Percentiles rank a stretch among this genome's conserved stretches.
Conservation (phyloP, 1,140 invertebrate species). For the Drosophila bocki region DNA sequence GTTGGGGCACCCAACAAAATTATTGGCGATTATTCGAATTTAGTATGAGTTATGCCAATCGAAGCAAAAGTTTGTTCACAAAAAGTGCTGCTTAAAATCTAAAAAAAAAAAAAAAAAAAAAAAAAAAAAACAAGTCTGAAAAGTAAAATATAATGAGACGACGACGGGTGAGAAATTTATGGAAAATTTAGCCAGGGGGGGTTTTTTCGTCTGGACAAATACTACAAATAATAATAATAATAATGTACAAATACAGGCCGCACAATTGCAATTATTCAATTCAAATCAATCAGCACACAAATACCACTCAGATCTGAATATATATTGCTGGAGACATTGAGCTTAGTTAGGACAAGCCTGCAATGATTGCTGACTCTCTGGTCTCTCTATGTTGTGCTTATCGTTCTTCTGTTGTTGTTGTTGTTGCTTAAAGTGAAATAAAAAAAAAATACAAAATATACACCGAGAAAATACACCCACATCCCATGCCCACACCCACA, state of each 20-base stretch:
- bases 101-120: too few relatives aligned
- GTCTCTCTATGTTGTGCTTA: constrained; percentile 20
- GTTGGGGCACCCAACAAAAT: constrained; percentile 9
- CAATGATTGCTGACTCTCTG: constrained; percentile 68
- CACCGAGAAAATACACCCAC: constrained; percentile 39
- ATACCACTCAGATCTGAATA: constrained; percentile 15
- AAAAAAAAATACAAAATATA: constrained; percentile 3
- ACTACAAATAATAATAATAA: constrained; percentile 28
- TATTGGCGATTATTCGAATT: constrained; percentile 68
- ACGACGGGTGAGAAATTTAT: constrained; percentile 42
- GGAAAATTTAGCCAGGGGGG: neutral
- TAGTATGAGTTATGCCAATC: constrained; percentile 74
- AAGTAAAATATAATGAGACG: constrained; percentile 15
- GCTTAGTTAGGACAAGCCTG: constrained; percentile 74
- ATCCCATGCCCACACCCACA: constrained; percentile 9
- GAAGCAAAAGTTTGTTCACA: constrained; percentile 44
- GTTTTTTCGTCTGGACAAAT: constrained; percentile 8
- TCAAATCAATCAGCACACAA: constrained; percentile 81
- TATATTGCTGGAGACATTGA: constrained; percentile 67
- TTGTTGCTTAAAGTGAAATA: constrained; percentile 73
- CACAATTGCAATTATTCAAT: constrained; percentile 85
- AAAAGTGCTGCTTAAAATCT: too few relatives aligned
- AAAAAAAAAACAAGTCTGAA: neutral
- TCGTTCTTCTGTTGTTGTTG: constrained; percentile 27
- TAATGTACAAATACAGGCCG: constrained; percentile 30